Evolutionary conservation across 2,113 vertebrate genomes (phyloP).

Genomic region (Taxidea taxus): DNA sequence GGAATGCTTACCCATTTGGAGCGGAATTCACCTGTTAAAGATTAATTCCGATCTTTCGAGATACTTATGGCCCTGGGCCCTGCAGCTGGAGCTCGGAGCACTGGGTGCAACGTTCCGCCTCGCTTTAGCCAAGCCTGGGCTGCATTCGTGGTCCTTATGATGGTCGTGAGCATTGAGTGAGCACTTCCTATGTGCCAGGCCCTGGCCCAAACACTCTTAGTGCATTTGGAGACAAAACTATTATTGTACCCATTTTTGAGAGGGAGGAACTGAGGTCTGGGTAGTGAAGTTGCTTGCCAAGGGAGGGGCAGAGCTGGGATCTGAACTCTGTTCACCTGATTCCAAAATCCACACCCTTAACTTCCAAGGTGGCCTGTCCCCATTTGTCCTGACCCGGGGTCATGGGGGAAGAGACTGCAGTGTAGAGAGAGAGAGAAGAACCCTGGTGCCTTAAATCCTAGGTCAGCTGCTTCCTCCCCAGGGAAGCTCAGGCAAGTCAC

Average conservation of each 20-base stretch:
- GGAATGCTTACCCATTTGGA: conserved; percentile 11
- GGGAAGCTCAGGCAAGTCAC: neutral
- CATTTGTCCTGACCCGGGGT: neutral
- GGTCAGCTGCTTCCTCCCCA: neutral
- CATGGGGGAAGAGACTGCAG: neutral
- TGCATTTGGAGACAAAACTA: neutral
- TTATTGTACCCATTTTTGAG: neutral
- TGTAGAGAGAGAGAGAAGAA: neutral
- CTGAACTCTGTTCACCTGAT: neutral
- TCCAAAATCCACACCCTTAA: neutral
- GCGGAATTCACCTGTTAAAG: conserved; percentile 63
- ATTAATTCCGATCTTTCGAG: conserved; percentile 65
- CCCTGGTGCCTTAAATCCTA: neutral
- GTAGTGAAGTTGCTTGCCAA: neutral
- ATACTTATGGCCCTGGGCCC: neutral
- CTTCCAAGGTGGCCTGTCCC: neutral
- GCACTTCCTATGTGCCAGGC: neutral
- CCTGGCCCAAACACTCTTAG: neutral
- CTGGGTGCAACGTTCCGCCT: neutral
- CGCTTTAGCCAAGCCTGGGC: neutral
- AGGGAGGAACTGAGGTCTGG: neutral
- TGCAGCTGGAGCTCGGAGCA: neutral
- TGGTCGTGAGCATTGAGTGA: neutral
- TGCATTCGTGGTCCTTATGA: neutral
- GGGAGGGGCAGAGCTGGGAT: neutral